Evolutionary conservation across 1,140 invertebrate species (phyloP).

Genomic region (Psix sp.): DNA sequence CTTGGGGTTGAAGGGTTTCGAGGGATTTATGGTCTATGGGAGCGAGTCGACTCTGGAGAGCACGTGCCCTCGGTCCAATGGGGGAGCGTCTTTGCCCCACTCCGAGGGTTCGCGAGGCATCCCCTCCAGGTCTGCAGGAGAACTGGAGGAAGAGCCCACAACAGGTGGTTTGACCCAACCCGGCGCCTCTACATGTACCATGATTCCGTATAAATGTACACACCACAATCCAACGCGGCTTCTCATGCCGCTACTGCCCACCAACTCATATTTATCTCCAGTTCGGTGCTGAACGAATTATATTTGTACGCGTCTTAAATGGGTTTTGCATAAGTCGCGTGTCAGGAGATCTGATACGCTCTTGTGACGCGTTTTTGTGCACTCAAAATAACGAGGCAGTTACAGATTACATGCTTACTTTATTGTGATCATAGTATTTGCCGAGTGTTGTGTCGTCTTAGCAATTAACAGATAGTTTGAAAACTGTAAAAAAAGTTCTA

Average conservation of each 20-base stretch:
- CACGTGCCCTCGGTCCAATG: conserved; percentile 75
- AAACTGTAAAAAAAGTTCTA: too few relatives aligned
- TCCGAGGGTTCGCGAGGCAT: conserved; percentile 12
- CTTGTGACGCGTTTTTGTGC: too few relatives aligned
- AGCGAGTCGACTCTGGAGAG: conserved; percentile 71
- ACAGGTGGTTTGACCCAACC: conserved; percentile 72
- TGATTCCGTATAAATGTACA: conserved; percentile 33
- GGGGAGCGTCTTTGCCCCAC: conserved; percentile 48
- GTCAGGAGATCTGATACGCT: conserved; percentile 33
- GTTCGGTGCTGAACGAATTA: background rate
- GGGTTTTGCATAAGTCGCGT: conserved; percentile 35
- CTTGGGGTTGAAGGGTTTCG: conserved; percentile 36
- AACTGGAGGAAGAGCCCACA: conserved; percentile 56
- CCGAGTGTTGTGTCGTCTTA: too few relatives aligned
- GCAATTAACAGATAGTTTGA: too few relatives aligned
- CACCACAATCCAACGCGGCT: conserved; percentile 31
- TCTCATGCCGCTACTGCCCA: conserved; percentile 40
- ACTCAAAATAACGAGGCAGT: too few relatives aligned
- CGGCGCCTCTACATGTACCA: conserved; percentile 49
- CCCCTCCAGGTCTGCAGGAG: conserved; percentile 32
- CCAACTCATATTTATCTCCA: conserved; percentile 38
- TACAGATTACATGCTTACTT: too few relatives aligned
- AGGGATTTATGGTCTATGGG: conserved; percentile 73
- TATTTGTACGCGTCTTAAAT: conserved; percentile 30
- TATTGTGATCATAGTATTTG: too few relatives aligned